Conservation (phyloP, 2,888 invertebrate species). For the Leptopterna dolabrata region DNA sequence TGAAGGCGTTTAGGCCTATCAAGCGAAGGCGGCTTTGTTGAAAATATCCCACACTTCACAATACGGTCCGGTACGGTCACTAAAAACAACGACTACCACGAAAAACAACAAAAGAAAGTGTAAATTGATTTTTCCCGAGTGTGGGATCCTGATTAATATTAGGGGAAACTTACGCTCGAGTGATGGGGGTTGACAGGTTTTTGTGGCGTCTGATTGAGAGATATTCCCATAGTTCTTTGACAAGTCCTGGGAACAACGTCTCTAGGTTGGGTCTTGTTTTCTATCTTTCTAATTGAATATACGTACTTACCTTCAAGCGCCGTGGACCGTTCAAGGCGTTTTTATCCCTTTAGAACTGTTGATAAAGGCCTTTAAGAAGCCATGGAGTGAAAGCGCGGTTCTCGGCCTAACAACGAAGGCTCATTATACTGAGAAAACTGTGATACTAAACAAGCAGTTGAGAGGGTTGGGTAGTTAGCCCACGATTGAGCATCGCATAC, state of each 20-base stretch:
- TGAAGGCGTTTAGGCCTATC: constrained; percentile 9
- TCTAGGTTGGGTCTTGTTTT: background rate
- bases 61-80: no score
- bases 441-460: constrained; percentile 5
- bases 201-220: background rate
- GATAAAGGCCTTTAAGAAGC: background rate
- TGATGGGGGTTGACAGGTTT: constrained; percentile 22
- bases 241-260: background rate
- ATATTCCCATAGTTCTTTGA: constrained; percentile 18
- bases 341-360: background rate
- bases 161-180: background rate
- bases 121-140: constrained; percentile 15
- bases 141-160: constrained; percentile 31
- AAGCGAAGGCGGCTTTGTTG: background rate
- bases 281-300: constrained; percentile 16
- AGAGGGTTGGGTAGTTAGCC: background rate
- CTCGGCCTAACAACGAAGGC: background rate
- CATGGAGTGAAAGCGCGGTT: background rate
- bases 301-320: background rate
- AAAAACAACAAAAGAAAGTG: constrained; percentile 14
- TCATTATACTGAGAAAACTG: constrained; percentile 2
- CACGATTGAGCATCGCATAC: background rate
- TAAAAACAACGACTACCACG: background rate
- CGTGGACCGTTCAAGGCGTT: background rate
- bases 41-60: constrained; percentile 10